Evolutionary conservation across 2,113 vertebrate genomes (phyloP).

Genomic region (Oryctolagus cuniculus): mOryCun1.1 NC_091432.1:21032501-21033000

Average conservation of each 20-base stretch:
- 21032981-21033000: not conserved
- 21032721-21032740: not conserved
- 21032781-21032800: not conserved
- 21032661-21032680: rapidly evolving
- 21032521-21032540: not conserved
- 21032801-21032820: conserved; percentile 6
- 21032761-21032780: not conserved
- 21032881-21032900: conserved; percentile 52
- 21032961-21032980: conserved; percentile 76
- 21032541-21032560: not conserved
- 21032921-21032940: conserved; percentile 81
- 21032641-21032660: not conserved
- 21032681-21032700: not conserved
- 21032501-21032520: not conserved
- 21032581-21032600: not conserved
- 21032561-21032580: no score
- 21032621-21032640: rapidly evolving
- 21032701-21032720: not conserved
- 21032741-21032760: not conserved
- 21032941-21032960: conserved; percentile 79
- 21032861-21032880: conserved; percentile 32
- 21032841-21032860: not conserved
- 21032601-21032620: not conserved
- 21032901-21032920: conserved; percentile 73
- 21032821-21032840: not conserved